Conservation (phyloP, 2,113 vertebrate genomes). For the Copsychus sechellarum region DNA sequence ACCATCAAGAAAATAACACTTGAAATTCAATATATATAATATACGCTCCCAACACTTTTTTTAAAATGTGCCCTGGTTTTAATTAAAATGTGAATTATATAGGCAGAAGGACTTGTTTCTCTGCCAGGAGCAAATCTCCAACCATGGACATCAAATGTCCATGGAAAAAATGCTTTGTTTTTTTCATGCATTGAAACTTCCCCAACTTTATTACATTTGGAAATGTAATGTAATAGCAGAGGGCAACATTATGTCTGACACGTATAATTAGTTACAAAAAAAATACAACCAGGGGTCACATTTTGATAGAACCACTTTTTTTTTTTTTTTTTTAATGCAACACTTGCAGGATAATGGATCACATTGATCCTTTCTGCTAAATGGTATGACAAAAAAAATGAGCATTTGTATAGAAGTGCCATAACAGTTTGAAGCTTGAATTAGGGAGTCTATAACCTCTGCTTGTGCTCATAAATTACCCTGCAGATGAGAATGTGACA, state of each 20-base stretch:
- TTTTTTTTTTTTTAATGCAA: not conserved
- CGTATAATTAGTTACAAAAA: slow-evolving; percentile 5
- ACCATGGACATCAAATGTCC: not conserved
- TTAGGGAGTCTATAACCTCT: slow-evolving; percentile 19
- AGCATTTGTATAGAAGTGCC: not conserved
- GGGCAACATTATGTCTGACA: not conserved
- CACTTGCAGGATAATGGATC: not conserved
- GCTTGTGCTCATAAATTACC: slow-evolving; percentile 1
- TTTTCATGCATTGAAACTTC: not conserved
- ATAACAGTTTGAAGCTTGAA: not conserved
- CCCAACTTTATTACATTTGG: not conserved
- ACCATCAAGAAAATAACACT: not conserved
- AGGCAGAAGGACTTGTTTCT: not conserved
- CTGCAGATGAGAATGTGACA: not conserved
- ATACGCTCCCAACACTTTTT: not conserved
- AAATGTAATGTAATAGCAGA: not conserved
- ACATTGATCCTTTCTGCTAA: not conserved
- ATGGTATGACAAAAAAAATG: slow-evolving; percentile 7
- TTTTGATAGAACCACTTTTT: not conserved
- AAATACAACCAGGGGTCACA: not conserved
- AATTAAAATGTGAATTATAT: not conserved
- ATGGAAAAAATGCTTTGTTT: not conserved
- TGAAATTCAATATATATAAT: not conserved
- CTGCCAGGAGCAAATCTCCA: not conserved
- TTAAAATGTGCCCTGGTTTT: not conserved